Conservation (phyloP, 2,113 vertebrate genomes). For the Willisornis vidua region DNA sequence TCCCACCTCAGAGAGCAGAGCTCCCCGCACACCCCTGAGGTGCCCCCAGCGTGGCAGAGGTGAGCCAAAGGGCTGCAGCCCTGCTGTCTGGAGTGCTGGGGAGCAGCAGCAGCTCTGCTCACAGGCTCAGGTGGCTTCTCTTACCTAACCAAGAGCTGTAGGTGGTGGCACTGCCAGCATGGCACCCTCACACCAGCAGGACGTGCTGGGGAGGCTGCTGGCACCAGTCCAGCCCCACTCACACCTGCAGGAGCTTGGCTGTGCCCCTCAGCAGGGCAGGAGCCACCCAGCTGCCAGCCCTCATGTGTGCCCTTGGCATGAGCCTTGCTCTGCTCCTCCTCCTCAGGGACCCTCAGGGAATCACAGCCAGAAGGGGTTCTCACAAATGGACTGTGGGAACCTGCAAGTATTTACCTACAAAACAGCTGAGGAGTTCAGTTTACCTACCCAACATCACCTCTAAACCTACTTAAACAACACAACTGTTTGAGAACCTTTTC, state of each 20-base stretch:
- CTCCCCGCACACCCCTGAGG: neutral
- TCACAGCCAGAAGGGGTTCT: neutral
- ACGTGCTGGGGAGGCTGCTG: neutral
- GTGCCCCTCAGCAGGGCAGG: neutral
- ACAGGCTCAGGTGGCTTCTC: neutral
- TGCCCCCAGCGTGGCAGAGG: neutral
- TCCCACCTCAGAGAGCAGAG: neutral
- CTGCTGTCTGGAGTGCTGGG: neutral
- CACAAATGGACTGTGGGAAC: fast-evolving
- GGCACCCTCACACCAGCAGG: neutral
- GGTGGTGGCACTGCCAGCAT: neutral
- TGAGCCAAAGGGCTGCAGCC: neutral
- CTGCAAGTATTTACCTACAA: neutral
- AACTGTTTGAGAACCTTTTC: neutral
- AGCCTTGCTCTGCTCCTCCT: neutral
- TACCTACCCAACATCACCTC: neutral
- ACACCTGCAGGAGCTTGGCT: neutral
- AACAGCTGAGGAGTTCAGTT: neutral
- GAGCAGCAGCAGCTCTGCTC: neutral
- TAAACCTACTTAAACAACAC: neutral
- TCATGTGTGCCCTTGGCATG: neutral
- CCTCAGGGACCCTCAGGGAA: neutral
- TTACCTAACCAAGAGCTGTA: neutral
- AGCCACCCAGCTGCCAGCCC: neutral
- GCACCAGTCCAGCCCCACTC: neutral